These are phyloP conservation scores for Uloborus plumipes DNA, from an alignment of 2,888 invertebrate species.

Conservation along the genomic window DNA sequence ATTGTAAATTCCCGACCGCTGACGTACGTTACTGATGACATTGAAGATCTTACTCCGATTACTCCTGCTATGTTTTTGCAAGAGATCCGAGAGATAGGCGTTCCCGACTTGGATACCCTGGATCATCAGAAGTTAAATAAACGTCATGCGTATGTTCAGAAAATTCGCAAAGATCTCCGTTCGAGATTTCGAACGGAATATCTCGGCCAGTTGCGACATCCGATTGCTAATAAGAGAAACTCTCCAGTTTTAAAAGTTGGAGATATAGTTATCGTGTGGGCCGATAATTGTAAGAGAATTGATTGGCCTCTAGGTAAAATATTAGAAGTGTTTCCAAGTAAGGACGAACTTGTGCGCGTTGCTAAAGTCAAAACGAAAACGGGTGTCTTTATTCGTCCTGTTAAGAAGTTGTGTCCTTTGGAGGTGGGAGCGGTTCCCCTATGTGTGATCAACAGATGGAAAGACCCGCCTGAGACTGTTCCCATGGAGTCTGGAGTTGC, in stretches of 20 bases:
- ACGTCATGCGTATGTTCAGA: neutral
- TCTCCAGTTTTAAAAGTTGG: neutral
- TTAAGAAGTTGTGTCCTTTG: neutral
- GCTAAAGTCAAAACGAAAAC: conserved; percentile 5
- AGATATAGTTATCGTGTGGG: neutral
- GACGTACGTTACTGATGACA: too few relatives aligned
- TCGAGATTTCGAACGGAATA: neutral
- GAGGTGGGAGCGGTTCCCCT: neutral
- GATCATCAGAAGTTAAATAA: neutral
- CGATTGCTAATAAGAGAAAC: neutral
- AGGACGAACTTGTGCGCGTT: neutral
- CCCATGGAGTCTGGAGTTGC: too few relatives aligned
- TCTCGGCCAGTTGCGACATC: neutral
- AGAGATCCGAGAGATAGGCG: too few relatives aligned
- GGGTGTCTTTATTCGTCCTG: neutral
- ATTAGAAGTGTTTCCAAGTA: neutral
- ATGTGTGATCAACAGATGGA: too few relatives aligned
- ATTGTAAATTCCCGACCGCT: too few relatives aligned
- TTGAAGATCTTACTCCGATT: too few relatives aligned
- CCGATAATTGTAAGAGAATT: neutral
- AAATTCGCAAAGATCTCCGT: neutral
- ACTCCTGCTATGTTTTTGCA: too few relatives aligned
- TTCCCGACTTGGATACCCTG: neutral
- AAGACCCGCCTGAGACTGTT: too few relatives aligned
- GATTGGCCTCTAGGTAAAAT: neutral